Conservation (phyloP, 2,888 invertebrate genomes). For the Leucoptera coffeella region DNA sequence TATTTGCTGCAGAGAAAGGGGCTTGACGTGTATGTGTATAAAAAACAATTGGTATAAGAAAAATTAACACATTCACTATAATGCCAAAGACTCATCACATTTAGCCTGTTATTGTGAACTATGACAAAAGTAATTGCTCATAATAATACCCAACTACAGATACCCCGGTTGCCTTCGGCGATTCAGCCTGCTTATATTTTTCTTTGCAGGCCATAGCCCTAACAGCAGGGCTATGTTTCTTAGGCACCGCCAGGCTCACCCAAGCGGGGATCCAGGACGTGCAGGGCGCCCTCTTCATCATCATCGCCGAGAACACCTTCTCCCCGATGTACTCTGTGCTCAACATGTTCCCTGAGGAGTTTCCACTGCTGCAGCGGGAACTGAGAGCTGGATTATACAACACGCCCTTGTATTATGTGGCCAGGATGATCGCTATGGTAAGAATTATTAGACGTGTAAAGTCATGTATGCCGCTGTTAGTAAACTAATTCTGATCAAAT, state of each 20-base stretch:
- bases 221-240: conserved; percentile 79
- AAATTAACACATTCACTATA: no score
- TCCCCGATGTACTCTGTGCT: conserved; percentile 87
- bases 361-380: conserved; percentile 77
- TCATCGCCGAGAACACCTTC: conserved; percentile 87
- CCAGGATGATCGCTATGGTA: conserved; percentile 77
- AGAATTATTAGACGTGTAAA: no score
- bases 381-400: conserved; percentile 77
- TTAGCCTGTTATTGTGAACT: no score
- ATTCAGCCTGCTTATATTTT: not conserved
- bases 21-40: no score
- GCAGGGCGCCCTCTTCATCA: conserved; percentile 81
- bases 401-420: conserved; percentile 71
- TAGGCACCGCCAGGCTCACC: conserved; percentile 63
- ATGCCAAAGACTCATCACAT: no score
- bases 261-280: conserved; percentile 83
- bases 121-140: no score
- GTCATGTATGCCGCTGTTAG: no score
- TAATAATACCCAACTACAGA: no score
- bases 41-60: no score
- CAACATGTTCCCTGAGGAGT: conserved; percentile 72
- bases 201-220: conserved; percentile 58
- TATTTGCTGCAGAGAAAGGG: no score
- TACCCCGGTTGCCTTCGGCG: no score
- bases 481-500: no score